Conservation (phyloP, 2,113 vertebrate species). For the Sigmodon hispidus region DNA sequence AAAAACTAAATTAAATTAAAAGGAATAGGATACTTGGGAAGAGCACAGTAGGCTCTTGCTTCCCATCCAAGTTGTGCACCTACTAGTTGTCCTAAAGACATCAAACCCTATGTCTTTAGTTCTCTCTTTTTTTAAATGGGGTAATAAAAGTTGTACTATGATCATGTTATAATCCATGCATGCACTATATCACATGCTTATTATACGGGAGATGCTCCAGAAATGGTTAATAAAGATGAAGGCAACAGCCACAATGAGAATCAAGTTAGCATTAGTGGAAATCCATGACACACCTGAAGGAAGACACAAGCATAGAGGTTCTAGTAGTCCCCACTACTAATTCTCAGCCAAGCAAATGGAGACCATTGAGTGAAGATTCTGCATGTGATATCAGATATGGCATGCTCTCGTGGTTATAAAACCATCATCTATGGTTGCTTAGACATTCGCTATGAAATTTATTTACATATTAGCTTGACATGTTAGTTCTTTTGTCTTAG, state of each 20-base stretch:
- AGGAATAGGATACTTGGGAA: background rate
- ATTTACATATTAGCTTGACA: conserved; percentile 10
- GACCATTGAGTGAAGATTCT: background rate
- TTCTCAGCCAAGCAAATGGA: conserved; percentile 35
- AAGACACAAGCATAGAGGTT: background rate
- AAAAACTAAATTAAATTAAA: background rate
- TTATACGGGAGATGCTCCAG: background rate
- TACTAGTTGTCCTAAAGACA: background rate
- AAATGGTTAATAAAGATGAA: background rate
- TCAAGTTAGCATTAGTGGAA: background rate
- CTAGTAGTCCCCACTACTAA: background rate
- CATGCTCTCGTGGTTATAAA: background rate
- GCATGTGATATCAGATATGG: background rate
- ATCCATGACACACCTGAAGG: background rate
- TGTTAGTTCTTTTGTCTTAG: background rate
- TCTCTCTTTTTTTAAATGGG: conserved; percentile 25
- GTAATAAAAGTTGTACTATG: background rate
- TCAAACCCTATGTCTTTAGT: background rate
- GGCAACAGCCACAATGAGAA: background rate
- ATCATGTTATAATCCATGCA: background rate
- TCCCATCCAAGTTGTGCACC: background rate
- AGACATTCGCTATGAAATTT: conserved; percentile 14
- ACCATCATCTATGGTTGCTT: background rate
- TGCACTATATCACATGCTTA: background rate
- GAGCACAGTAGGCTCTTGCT: background rate